Conservation (phyloP, 2,113 vertebrate genomes). For the Leiothrix lutea region DNA sequence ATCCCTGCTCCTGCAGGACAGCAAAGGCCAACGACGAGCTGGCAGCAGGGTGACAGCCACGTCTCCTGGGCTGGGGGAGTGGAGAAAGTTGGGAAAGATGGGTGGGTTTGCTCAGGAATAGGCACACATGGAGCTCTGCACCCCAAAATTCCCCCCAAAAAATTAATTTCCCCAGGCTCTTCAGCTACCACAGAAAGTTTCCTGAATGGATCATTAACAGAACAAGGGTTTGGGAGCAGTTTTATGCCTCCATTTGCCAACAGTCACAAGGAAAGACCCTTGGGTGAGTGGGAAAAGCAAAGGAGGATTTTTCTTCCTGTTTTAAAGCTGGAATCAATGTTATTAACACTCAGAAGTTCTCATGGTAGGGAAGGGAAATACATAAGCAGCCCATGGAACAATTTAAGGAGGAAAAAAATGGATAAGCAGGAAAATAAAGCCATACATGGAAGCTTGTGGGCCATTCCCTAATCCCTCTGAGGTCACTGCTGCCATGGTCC, state of each 20-base stretch:
- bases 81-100: accelerated
- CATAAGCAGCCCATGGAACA: not conserved
- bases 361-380: not conserved
- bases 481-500: accelerated
- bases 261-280: conserved; percentile 34
- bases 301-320: not conserved
- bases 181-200: not conserved
- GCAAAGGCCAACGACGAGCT: not conserved
- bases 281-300: not conserved
- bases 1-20: not conserved
- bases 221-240: not conserved
- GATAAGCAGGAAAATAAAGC: not conserved
- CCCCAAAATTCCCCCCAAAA: not conserved
- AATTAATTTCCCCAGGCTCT: not conserved
- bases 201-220: not conserved
- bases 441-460: not conserved
- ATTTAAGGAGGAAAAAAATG: not conserved
- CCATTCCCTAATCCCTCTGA: not conserved
- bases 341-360: conserved; percentile 47
- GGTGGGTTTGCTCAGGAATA: not conserved
- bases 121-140: accelerated
- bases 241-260: conserved; percentile 52
- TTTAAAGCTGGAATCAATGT: conserved; percentile 59
- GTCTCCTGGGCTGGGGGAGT: not conserved
- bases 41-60: not conserved